Base-by-base conservation (phyloP, 2,888 invertebrate species). In the Eledona agricola region DNA sequence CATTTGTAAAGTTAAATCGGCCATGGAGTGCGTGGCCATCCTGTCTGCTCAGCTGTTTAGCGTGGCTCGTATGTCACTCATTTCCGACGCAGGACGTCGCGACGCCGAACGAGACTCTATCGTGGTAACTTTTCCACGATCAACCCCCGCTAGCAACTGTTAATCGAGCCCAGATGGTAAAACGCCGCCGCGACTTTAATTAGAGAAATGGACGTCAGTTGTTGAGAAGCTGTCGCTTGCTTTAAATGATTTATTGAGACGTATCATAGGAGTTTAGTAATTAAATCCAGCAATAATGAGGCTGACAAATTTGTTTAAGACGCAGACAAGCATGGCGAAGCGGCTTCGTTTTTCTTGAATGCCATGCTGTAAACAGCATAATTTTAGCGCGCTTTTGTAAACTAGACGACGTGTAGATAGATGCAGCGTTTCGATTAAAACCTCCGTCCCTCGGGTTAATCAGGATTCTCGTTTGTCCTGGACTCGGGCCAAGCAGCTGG, bases 1-100 rank as follows among this genome's bases (percentile, higher is more conserved):
- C 75, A 74, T 77, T 77, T 76, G 75, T 77, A 73, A 76, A 62
- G 68, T 69, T 75, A 77, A 77, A 77, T 77, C 76, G 76, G 76
- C 74, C 76, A 74, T 75, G 70, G 73, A 74, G 70, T 73, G 73
- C 71, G 70, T 71, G 71, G 73, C 70, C 70, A 71, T 72, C 71
- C 72, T 71, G 71, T 75, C 73, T 72, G 75, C 71, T 77, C 77
- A 76, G 76, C 77, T 76, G 77, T 75, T 77, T 76, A 77, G 75
- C 72, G 73, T 73, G 70, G 72, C 75, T 76, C 76, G 74, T 76
- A 75, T 77, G 76, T 77, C 76, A 76, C 73, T 77, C 77, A 76
- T 76, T 77, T 77, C 76, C 76, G 75, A 76, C 75, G 67, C 66
- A 63, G 63, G 62, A 63, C 68, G 65, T 70, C 62, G 26, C 34